Base-by-base conservation (phyloP, 2,888 invertebrate genomes). In the Luperina testacea region DNA sequence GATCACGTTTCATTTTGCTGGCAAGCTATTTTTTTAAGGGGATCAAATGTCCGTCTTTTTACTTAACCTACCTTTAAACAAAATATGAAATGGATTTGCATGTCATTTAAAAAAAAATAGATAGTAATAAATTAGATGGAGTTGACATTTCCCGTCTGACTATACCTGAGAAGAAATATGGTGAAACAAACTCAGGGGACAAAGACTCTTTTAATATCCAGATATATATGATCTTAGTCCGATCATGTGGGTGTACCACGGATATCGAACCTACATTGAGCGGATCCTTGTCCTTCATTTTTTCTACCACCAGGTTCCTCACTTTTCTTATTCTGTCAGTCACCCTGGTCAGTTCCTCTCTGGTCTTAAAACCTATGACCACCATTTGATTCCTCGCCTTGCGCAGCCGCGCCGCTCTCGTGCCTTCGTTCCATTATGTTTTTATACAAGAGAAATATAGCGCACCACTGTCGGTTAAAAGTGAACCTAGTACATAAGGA, bases 1-100 rank as follows among this genome's bases (percentile, higher is more conserved):
- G 69, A 83, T 82, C 70, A 78, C 72, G 57, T 59, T 74, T 4
- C 63, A 24, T 72, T 71, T 45, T 48, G 53, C 68, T 63, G 32
- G 51, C 51, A 45, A 38, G 65, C 15, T 3, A 53, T 20, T 32
- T 75, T 38, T 53, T n/a, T 24, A 27, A 65, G n/a, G 32, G 20
- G 20, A 45, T 32, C 1, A 8, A 51, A 6, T 51, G 27, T 48
- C 4, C 7, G 2, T 17, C 0, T 61, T n/a, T 20, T 63, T 63
- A 6, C 17, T 63, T 20, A 59, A 59, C 5, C 59, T n/a, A 13
- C 11, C 59, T 57, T 11, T 57, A 57, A 57, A 57, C n/a, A 59
- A 20, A 7, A 20, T 7, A 20, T 59, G 24, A 59, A n/a, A 59
- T n/a, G 9, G 11, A n/a, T n/a, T 57, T 57, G 57, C 57, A 24